phyloP scores from a whole-genome alignment of 2,113 vertebrate genomes.

The Sander lucioperca region DNA sequence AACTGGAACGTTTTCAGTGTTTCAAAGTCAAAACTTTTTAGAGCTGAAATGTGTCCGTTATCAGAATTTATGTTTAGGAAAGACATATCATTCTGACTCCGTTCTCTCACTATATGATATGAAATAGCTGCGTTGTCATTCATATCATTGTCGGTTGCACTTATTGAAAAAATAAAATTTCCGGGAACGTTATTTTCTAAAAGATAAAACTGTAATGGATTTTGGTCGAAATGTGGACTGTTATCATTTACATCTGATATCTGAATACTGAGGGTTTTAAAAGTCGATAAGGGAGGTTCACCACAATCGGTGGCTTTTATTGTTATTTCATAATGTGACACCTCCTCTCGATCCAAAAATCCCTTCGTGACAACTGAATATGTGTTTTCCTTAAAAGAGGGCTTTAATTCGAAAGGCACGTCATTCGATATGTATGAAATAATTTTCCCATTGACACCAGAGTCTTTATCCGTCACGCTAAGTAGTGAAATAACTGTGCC shows the following conservation, averaged over 20 bases:
- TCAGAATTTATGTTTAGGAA: constrained; percentile 71
- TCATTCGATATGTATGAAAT: no score
- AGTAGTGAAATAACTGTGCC: constrained; percentile 69
- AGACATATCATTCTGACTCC: constrained; percentile 15
- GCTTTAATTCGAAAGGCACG: constrained; percentile 77
- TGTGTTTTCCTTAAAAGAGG: constrained; percentile 74
- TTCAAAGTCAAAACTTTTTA: constrained; percentile 78
- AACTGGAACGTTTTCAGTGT: constrained; percentile 53
- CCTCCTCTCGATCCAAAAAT: constrained; percentile 69
- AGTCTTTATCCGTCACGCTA: constrained; percentile 67
- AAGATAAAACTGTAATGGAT: constrained; percentile 62
- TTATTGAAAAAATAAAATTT: constrained; percentile 67
- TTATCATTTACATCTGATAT: constrained; percentile 82
- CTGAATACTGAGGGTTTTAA: constrained; percentile 67
- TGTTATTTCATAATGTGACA: constrained; percentile 80
- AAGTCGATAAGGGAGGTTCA: constrained; percentile 57
- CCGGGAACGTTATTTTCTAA: constrained; percentile 75
- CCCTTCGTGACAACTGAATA: constrained; percentile 77
- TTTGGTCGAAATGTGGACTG: constrained; percentile 65
- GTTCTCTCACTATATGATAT: constrained; percentile 53
- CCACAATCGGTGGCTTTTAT: constrained; percentile 76
- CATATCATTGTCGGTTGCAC: constrained; percentile 65
- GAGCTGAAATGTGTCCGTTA: constrained; percentile 55
- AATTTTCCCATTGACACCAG: constrained; percentile 74
- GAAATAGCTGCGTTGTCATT: constrained; percentile 70